These are phyloP conservation scores for Drosophila punjabiensis DNA, from an alignment of 1,140 invertebrate genomes.

Conservation along the genomic window DNA sequence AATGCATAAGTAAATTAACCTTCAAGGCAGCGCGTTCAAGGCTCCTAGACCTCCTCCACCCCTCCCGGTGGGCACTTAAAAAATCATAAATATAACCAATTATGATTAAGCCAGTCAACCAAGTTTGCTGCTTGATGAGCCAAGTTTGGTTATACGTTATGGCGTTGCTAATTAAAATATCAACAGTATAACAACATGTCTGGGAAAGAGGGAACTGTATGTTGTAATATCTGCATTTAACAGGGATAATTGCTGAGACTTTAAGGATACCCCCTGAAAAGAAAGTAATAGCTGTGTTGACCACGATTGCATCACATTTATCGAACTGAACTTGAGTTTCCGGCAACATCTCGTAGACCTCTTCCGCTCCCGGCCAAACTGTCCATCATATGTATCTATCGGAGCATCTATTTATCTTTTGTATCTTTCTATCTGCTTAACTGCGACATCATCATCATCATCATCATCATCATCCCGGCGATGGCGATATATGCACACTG, in stretches of 20 bases:
- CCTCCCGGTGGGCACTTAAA: conserved; percentile 17
- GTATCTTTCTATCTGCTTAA: conserved; percentile 67
- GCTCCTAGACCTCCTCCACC: background rate
- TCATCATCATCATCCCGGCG: conserved; percentile 6
- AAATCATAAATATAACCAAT: conserved; percentile 49
- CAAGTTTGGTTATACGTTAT: background rate
- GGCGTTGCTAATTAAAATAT: conserved; percentile 8
- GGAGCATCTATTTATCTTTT: conserved; percentile 61
- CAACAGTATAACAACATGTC: too few species aligned
- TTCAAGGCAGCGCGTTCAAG: conserved; percentile 24
- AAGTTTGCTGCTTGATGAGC: conserved; percentile 2
- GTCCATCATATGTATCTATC: conserved; percentile 48
- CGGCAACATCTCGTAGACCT: background rate
- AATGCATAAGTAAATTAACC: conserved; percentile 23
- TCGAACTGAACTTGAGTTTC: conserved; percentile 1
- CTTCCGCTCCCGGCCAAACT: conserved; percentile 27
- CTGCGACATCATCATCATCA: conserved; percentile 49
- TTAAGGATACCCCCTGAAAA: background rate
- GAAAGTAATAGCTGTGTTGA: background rate
- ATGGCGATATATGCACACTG: conserved; percentile 46
- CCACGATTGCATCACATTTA: conserved; percentile 20
- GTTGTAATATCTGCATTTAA: background rate
- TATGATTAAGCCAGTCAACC: conserved; percentile 29
- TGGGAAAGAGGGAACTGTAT: too few species aligned
- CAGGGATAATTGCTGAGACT: background rate